phyloP scores from a whole-genome alignment of 2,888 invertebrate species.

The Phalangium opilio region DNA sequence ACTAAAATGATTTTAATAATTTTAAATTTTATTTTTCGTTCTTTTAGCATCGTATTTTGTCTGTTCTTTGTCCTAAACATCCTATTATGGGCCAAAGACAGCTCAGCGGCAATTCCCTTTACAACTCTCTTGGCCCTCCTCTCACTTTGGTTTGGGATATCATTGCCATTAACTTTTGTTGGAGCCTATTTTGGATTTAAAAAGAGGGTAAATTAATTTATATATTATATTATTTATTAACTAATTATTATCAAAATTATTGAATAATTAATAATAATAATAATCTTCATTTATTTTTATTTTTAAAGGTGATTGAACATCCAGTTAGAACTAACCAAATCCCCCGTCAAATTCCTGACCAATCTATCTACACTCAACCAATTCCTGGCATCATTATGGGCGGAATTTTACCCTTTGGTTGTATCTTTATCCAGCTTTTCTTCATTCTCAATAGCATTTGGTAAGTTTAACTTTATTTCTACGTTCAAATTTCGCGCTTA shows the following conservation, averaged over 20 bases:
- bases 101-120: constrained; percentile 94
- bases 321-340: constrained; percentile 98
- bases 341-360: constrained; percentile 95
- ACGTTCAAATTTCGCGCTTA: too few species aligned
- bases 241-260: too few species aligned
- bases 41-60: constrained; percentile 74
- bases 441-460: constrained; percentile 97
- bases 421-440: constrained; percentile 96
- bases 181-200: constrained; percentile 98
- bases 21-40: constrained; percentile 4
- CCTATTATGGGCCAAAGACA: constrained; percentile 86
- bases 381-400: constrained; percentile 95
- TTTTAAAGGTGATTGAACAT: constrained; percentile 70
- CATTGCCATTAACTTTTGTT: constrained; percentile 91
- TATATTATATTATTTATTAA: too few species aligned
- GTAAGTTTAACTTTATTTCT: constrained; percentile 43
- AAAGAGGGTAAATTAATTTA: constrained; percentile 54
- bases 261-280: too few species aligned
- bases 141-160: constrained; percentile 95
- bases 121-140: constrained; percentile 83
- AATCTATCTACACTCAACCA: constrained; percentile 86
- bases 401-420: constrained; percentile 93
- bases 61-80: constrained; percentile 94
- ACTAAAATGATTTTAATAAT: neutral
- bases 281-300: constrained; percentile 5